Evolutionary conservation across 2,888 invertebrate species (phyloP).

Genomic region (Odontothrips loti): DNA sequence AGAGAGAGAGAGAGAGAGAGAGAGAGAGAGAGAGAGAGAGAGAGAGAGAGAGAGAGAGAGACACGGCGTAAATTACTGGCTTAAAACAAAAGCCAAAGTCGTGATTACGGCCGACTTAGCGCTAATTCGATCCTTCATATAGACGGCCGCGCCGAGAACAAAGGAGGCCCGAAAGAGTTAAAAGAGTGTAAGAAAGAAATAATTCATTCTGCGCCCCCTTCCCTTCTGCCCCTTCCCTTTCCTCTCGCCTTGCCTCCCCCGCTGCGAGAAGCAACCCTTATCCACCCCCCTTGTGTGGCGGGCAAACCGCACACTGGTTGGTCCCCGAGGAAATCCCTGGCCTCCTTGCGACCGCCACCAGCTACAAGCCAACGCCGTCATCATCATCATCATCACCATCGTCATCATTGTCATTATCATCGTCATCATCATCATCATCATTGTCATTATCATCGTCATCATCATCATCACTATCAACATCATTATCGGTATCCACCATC

Average conservation of each 20-base stretch:
- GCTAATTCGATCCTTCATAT: constrained; percentile 26
- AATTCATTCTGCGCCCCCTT: background rate
- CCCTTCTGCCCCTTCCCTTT: background rate
- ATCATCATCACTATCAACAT: no score
- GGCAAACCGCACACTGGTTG: background rate
- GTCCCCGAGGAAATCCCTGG: background rate
- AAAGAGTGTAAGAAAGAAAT: constrained; percentile 25
- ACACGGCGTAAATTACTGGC: constrained; percentile 24
- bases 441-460: no score
- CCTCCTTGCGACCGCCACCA: background rate
- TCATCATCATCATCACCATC: background rate
- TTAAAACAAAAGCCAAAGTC: constrained; percentile 25
- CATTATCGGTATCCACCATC: no score
- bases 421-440: no score
- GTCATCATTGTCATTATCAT: no score
- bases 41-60: background rate
- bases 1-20: constrained; percentile 8
- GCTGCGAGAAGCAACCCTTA: background rate
- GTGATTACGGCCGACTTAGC: constrained; percentile 18
- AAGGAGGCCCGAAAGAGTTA: constrained; percentile 18
- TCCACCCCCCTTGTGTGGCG: background rate
- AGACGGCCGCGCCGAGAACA: constrained; percentile 3
- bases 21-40: background rate
- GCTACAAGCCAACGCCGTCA: background rate
- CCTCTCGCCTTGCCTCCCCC: background rate